Evolutionary conservation across 2,888 invertebrate genomes (phyloP).

Genomic region (Trachelus troglodyta): DNA sequence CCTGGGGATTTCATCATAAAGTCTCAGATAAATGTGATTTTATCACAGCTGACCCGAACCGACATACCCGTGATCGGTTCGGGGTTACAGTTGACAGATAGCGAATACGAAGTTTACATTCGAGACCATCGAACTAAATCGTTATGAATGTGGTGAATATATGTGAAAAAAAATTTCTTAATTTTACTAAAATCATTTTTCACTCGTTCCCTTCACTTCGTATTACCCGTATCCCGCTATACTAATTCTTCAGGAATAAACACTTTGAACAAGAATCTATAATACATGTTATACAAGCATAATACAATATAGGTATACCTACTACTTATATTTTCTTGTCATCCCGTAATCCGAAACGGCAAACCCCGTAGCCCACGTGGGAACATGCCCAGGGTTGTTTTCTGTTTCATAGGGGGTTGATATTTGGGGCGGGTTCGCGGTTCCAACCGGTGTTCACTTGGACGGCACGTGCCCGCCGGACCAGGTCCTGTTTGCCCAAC

Average conservation of each 20-base stretch:
- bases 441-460: slow-evolving; percentile 45
- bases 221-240: neutral
- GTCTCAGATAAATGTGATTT: neutral
- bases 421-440: slow-evolving; percentile 39
- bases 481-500: slow-evolving; percentile 42
- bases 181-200: neutral
- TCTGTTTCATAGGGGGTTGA: slow-evolving; percentile 28
- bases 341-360: slow-evolving; percentile 37
- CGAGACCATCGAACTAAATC: neutral
- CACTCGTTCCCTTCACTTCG: neutral
- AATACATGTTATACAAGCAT: neutral
- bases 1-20: neutral
- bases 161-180: neutral
- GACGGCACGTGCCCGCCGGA: slow-evolving; percentile 44
- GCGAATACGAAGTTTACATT: neutral
- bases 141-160: neutral
- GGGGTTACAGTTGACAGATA: neutral
- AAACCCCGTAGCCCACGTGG: slow-evolving; percentile 34
- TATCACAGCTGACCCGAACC: neutral
- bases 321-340: neutral
- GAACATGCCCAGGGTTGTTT: slow-evolving; percentile 35
- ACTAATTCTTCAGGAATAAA: neutral
- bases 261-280: neutral
- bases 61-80: neutral
- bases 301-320: neutral